phyloP scores from a whole-genome alignment of 2,113 vertebrate species.

The Paedocypris sp. region DNA sequence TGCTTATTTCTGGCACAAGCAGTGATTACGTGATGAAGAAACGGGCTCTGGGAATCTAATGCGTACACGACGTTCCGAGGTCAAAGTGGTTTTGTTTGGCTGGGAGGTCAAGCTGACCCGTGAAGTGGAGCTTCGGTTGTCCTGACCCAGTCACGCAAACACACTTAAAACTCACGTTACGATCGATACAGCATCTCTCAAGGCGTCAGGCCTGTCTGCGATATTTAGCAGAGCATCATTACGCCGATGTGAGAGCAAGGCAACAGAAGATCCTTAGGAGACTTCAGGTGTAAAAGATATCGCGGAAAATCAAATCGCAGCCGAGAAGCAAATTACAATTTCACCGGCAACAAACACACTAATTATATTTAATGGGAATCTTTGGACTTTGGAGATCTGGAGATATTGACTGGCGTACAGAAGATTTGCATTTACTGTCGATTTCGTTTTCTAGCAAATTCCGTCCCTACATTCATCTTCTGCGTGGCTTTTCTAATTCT shows the following conservation, averaged over 20 bases:
- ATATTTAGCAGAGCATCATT: conserved; percentile 14
- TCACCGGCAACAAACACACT: no score
- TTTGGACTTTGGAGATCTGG: no score
- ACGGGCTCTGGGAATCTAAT: no score
- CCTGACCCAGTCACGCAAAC: conserved; percentile 12
- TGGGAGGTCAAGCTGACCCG: not conserved
- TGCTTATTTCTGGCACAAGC: no score
- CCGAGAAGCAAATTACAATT: conserved; percentile 12
- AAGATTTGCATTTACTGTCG: no score
- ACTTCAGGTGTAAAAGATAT: not conserved
- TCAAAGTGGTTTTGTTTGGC: not conserved
- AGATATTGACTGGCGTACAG: no score
- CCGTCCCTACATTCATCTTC: no score
- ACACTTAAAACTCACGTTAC: conserved; percentile 4
- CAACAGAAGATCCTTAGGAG: conserved; percentile 12
- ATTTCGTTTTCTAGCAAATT: no score
- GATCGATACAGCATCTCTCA: conserved; percentile 25
- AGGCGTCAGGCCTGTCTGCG: conserved; percentile 1
- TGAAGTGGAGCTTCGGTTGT: not conserved
- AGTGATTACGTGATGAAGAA: no score
- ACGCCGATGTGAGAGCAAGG: conserved; percentile 5
- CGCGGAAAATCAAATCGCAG: not conserved
- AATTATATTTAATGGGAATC: no score
- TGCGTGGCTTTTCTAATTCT: no score
- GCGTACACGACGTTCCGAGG: not conserved